These are phyloP conservation scores for Ennomos quercinarius DNA, from an alignment of 2,888 invertebrate genomes.

Conservation along the genomic window DNA sequence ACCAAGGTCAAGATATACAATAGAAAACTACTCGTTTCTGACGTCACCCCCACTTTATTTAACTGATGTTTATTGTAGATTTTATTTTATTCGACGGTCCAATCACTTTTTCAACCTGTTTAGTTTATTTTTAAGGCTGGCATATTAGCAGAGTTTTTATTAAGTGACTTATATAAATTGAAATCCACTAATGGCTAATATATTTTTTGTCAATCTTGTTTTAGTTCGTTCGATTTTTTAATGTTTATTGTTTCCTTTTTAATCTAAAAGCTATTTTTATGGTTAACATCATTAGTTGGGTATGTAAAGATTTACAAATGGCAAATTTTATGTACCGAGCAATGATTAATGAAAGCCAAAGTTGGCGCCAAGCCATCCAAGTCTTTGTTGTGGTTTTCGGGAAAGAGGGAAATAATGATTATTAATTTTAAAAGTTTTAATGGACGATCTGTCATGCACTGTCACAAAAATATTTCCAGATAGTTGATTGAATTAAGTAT, in stretches of 20 bases:
- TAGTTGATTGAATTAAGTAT: slow-evolving; percentile 8
- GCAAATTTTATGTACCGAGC: slow-evolving; percentile 58
- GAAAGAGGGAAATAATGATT: slow-evolving; percentile 53
- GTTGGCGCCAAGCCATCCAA: slow-evolving; percentile 68
- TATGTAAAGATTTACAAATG: slow-evolving; percentile 63
- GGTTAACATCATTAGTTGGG: slow-evolving; percentile 50
- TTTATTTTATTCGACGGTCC: slow-evolving; percentile 35
- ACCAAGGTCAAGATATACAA: slow-evolving; percentile 53
- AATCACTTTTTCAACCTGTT: slow-evolving; percentile 40
- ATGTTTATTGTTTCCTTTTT: slow-evolving; percentile 43
- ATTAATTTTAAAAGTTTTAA: slow-evolving; percentile 43
- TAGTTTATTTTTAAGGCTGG: slow-evolving; percentile 40
- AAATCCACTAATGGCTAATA: slow-evolving; percentile 47
- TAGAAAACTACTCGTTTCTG: slow-evolving; percentile 46
- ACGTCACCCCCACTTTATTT: slow-evolving; percentile 46
- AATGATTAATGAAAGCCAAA: slow-evolving; percentile 70
- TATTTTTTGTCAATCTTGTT: slow-evolving; percentile 38
- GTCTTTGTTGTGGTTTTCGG: slow-evolving; percentile 64
- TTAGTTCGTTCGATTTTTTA: slow-evolving; percentile 28
- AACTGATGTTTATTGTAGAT: slow-evolving; percentile 31
- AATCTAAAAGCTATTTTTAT: slow-evolving; percentile 37
- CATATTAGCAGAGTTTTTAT: slow-evolving; percentile 46
- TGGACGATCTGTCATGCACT: slow-evolving; percentile 28
- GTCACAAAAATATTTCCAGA: slow-evolving; percentile 34
- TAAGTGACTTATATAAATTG: slow-evolving; percentile 44